phyloP scores from a whole-genome alignment of 2,888 invertebrate species.

The Phaedon cochleariae region DNA sequence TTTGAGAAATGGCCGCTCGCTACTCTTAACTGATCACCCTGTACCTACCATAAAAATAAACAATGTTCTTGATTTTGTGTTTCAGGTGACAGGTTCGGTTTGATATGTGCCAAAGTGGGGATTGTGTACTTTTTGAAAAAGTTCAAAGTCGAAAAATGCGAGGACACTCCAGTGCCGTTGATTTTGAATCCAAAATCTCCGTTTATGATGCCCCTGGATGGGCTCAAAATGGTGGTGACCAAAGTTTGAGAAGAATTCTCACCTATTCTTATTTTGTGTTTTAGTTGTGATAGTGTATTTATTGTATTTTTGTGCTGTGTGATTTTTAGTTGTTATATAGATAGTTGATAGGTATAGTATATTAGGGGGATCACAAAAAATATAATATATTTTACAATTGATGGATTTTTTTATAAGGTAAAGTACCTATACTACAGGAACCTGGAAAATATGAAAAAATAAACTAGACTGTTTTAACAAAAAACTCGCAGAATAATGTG shows the following conservation, averaged over 20 bases:
- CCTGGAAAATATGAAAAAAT: too few species aligned
- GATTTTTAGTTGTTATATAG: background rate
- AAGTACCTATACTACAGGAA: too few species aligned
- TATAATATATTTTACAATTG: too few species aligned
- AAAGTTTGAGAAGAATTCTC: constrained; percentile 26
- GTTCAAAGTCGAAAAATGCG: constrained; percentile 50
- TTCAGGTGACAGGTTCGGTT: constrained; percentile 58
- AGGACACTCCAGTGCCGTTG: constrained; percentile 52
- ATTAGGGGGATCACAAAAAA: too few species aligned
- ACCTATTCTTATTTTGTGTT: background rate
- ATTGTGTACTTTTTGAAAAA: constrained; percentile 51
- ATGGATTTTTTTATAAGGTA: too few species aligned
- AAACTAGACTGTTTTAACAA: too few species aligned
- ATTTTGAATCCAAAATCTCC: constrained; percentile 53
- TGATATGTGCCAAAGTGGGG: constrained; percentile 56
- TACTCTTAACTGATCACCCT: too few species aligned
- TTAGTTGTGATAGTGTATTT: background rate
- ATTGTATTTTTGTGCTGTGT: constrained; percentile 3
- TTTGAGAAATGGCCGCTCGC: too few species aligned
- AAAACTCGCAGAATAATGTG: too few species aligned
- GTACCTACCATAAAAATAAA: background rate
- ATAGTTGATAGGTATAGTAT: too few species aligned
- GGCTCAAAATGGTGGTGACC: constrained; percentile 51
- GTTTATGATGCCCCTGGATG: constrained; percentile 52
- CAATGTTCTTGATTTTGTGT: constrained; percentile 31